Conservation (phyloP, 35 echinoderm and acorn worm genomes). For the Ophioderma brevispina region DNA sequence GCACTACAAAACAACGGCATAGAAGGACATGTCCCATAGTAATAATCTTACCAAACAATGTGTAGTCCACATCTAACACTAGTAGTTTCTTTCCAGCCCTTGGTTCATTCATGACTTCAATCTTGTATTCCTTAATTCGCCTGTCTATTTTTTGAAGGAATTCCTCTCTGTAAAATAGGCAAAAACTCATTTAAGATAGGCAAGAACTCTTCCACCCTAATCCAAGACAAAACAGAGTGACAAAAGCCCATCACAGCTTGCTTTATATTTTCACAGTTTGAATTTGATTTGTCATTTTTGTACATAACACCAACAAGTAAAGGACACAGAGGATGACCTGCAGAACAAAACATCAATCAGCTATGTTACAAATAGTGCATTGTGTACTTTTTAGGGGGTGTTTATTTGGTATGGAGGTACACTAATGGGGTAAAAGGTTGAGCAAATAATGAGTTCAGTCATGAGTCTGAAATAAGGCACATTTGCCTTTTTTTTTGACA, state of each 20-base stretch:
- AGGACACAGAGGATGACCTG: not conserved
- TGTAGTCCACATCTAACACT: constrained; percentile 97
- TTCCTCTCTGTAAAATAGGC: constrained; percentile 69
- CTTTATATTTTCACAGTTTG: not conserved
- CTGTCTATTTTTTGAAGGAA: constrained; percentile 84
- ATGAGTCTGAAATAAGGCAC: too few relatives aligned
- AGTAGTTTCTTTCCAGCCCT: constrained; percentile 92
- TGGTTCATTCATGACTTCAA: constrained; percentile 82
- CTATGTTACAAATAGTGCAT: too few relatives aligned
- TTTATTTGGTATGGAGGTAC: too few relatives aligned
- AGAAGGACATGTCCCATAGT: too few relatives aligned
- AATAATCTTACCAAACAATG: constrained; percentile 92
- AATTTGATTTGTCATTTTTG: not conserved
- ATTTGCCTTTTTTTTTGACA: too few relatives aligned
- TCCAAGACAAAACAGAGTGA: not conserved
- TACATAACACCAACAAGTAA: not conserved
- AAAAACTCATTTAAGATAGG: not conserved
- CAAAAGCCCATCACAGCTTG: not conserved
- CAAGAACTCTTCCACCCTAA: too few relatives aligned
- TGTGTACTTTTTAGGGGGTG: too few relatives aligned
- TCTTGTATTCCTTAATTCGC: constrained; percentile 88
- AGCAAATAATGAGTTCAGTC: too few relatives aligned
- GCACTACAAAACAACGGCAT: too few relatives aligned
- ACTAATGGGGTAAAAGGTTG: too few relatives aligned
- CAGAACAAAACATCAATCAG: not conserved